Evolutionary conservation across 2,797 vertebrate species (phyloP).

Genomic region (Cryptoprocta ferox): DNA sequence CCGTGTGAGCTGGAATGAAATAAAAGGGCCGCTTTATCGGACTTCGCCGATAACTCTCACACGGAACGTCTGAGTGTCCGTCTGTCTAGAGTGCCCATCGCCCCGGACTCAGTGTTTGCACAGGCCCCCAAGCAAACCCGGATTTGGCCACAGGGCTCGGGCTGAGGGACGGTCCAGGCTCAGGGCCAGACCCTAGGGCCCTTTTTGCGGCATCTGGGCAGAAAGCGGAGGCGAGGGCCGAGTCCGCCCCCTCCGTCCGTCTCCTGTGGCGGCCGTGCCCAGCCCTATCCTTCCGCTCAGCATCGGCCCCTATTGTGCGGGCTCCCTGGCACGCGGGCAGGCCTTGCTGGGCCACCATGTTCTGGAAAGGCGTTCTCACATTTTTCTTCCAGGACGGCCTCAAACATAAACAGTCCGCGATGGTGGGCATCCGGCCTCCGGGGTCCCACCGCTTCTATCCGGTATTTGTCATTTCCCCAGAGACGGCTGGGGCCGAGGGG

Average conservation of each 20-base stretch:
- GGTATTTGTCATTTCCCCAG: constrained; percentile 76
- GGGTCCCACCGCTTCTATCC: constrained; percentile 50
- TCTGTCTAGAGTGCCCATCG: not conserved
- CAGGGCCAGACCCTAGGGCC: fast-evolving
- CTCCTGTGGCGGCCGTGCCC: constrained; percentile 51
- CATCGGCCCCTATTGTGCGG: constrained; percentile 76
- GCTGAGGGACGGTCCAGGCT: not conserved
- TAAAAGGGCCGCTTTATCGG: constrained; percentile 47
- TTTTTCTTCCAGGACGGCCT: constrained; percentile 79
- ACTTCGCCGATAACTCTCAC: not conserved
- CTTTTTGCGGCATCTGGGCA: not conserved
- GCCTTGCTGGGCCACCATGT: constrained; percentile 73
- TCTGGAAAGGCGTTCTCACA: constrained; percentile 70
- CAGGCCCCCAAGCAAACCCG: not conserved
- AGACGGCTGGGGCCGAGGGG: constrained; percentile 25
- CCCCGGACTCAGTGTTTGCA: fast-evolving
- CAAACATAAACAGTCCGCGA: constrained; percentile 58
- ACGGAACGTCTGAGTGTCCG: fast-evolving
- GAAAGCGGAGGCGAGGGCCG: not conserved
- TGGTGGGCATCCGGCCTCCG: constrained; percentile 68
- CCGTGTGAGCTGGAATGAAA: constrained; percentile 73
- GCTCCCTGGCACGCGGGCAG: constrained; percentile 77
- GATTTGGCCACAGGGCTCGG: not conserved
- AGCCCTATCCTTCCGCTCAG: constrained; percentile 83
- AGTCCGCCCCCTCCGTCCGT: not conserved